Conservation (phyloP, 2,113 vertebrate genomes). For the Sinocyclocheilus anophthalmus region DNA sequence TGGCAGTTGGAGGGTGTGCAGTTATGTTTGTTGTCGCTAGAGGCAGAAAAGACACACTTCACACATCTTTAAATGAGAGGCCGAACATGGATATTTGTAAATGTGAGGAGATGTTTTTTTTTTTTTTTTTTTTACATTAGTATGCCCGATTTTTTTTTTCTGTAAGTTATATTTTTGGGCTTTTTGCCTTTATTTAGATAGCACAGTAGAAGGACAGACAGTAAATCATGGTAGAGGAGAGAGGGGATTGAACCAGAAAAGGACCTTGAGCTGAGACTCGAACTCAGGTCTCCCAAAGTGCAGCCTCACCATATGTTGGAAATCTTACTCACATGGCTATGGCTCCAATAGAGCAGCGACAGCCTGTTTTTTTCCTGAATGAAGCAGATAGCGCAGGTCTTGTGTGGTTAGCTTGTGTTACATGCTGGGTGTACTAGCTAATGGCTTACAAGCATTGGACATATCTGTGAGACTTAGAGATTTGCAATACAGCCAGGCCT, state of each 20-base stretch:
- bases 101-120: background rate
- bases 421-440: background rate
- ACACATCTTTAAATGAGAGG: background rate
- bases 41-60: background rate
- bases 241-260: background rate
- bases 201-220: background rate
- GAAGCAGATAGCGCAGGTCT: background rate
- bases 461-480: background rate
- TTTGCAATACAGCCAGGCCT: background rate
- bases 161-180: background rate
- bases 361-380: background rate
- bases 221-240: background rate
- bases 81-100: background rate
- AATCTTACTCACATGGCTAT: background rate
- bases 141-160: background rate
- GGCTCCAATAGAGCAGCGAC: background rate
- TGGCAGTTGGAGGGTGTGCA: background rate
- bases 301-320: background rate
- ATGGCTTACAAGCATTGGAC: background rate
- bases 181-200: background rate
- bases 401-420: background rate
- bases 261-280: background rate
- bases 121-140: background rate
- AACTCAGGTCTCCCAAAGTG: background rate
- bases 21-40: background rate